A percentile compares a stretch with the other conserved stretches of the same genome.
phyloP scores from a whole-genome alignment of 2,888 invertebrate species.

The Pachydiplax longipennis region DNA sequence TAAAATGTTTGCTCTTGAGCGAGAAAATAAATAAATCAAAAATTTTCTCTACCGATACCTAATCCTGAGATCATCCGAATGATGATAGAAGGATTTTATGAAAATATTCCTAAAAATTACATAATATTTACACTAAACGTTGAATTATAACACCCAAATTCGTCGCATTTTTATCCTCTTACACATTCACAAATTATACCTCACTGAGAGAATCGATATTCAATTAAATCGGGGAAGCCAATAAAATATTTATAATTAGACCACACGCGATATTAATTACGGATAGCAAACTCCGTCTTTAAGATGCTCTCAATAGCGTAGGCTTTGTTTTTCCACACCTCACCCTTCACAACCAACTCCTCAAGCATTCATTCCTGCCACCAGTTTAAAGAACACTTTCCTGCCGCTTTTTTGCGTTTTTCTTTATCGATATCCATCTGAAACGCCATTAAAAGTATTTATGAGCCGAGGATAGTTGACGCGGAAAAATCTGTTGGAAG shows the following conservation, averaged over 20 bases:
- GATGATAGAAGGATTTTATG: too few species aligned
- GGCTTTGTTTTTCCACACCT: neutral
- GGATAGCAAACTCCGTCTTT: neutral
- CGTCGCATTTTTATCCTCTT: too few species aligned
- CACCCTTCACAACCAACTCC: neutral
- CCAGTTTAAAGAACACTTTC: neutral
- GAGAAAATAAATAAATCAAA: too few species aligned
- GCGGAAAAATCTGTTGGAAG: slow-evolving; percentile 22
- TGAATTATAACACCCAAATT: too few species aligned
- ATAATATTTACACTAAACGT: too few species aligned
- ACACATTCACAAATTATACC: too few species aligned
- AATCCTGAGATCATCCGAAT: too few species aligned
- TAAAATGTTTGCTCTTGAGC: too few species aligned
- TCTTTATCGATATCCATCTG: slow-evolving; percentile 21
- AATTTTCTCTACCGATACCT: too few species aligned
- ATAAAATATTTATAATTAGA: neutral
- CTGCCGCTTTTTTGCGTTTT: neutral
- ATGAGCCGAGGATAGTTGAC: slow-evolving; percentile 22
- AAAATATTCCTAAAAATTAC: too few species aligned
- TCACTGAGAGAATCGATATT: neutral
- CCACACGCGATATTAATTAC: neutral
- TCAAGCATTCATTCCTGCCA: neutral
- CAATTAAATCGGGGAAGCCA: neutral
- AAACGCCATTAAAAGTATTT: slow-evolving; percentile 31
- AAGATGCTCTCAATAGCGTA: neutral